Base-by-base conservation (phyloP, 2,113 vertebrate genomes). In the Irena cyanogastra region DNA sequence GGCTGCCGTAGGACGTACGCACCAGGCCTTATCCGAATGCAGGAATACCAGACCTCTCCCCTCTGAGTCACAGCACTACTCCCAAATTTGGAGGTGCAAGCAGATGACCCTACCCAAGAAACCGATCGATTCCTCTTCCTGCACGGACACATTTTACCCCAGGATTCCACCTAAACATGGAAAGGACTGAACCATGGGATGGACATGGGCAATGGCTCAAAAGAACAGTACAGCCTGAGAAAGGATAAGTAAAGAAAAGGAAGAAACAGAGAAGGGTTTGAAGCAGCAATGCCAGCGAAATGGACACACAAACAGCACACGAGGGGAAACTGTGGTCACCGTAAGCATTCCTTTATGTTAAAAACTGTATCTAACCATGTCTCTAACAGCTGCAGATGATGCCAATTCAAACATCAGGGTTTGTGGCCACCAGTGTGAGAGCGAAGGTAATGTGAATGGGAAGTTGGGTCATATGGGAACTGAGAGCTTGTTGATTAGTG, bases 271-370 rank as follows among this genome's bases (percentile, higher is more conserved):
- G 56, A 87, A 42, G 15, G 57, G 20, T 20, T 26, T 83, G 85
- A 70, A 93, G 79, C 59, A 80, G 75, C 71, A 64, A 37, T n/a
- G 61, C 72, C 75, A 91, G 57, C 27, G 0, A 93, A 93, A 84
- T 0, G 22, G 85, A 90, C 56, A 53, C 0, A 2, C 44, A 30
- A 80, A 71, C 47, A 83, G 45, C 87, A 80, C 71, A 56, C 56
- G 17, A 56, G 23, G 71, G 66, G 60, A 49, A 88, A 63, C 47
- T 56, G 45, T 75, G 59, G 47, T 83, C 49, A 79, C 83, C 13
- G 82, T 96, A 95, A 97, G 92, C 87, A 86, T 90, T 88, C 17
- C 56, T 96, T 93, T 92, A 60, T 45, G 28, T 94, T 86, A 52
- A 71, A 71, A 90, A 11, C 45, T 90, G 1, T 94, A 59, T 64